A percentile compares a stretch with the other conserved stretches of the same genome.
Conservation (phyloP, 1,140 invertebrate species). For the Drosophila seguyi region DNA sequence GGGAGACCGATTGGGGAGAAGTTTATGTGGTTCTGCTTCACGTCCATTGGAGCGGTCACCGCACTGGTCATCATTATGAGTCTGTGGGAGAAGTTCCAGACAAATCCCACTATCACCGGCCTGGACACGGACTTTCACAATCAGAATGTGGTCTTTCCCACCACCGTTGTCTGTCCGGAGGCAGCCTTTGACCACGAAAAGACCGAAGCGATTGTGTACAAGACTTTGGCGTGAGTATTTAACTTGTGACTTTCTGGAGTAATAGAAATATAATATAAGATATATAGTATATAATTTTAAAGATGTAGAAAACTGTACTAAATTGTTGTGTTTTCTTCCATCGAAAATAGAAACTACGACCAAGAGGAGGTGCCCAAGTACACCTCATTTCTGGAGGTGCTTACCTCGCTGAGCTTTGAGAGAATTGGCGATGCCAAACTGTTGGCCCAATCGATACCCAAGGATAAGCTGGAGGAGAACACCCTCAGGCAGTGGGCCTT, state of each 20-base stretch:
- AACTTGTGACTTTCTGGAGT: not conserved
- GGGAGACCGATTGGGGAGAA: constrained; percentile 89
- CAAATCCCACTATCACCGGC: constrained; percentile 91
- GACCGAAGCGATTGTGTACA: constrained; percentile 65
- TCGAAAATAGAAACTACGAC: constrained; percentile 61
- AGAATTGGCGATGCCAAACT: constrained; percentile 70
- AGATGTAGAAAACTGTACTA: not conserved
- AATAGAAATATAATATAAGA: too few relatives aligned
- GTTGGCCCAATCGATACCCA: constrained; percentile 49
- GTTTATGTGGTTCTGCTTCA: constrained; percentile 91
- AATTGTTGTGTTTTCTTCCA: not conserved
- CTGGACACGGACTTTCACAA: constrained; percentile 91
- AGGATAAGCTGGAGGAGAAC: constrained; percentile 47
- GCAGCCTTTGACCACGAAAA: constrained; percentile 85
- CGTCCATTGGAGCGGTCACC: constrained; percentile 88
- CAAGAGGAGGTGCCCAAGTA: constrained; percentile 46
- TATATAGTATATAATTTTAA: too few relatives aligned
- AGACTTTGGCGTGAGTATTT: constrained; percentile 67
- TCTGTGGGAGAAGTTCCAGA: constrained; percentile 92
- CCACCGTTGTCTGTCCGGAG: constrained; percentile 88
- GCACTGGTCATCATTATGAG: constrained; percentile 90
- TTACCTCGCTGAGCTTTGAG: constrained; percentile 81
- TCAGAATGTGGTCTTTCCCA: constrained; percentile 90
- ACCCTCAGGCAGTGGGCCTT: constrained; percentile 72
- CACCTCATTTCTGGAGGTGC: constrained; percentile 75